Evolutionary conservation across 2,113 vertebrate genomes (phyloP).

Genomic region (Chelonoidis abingdonii): DNA sequence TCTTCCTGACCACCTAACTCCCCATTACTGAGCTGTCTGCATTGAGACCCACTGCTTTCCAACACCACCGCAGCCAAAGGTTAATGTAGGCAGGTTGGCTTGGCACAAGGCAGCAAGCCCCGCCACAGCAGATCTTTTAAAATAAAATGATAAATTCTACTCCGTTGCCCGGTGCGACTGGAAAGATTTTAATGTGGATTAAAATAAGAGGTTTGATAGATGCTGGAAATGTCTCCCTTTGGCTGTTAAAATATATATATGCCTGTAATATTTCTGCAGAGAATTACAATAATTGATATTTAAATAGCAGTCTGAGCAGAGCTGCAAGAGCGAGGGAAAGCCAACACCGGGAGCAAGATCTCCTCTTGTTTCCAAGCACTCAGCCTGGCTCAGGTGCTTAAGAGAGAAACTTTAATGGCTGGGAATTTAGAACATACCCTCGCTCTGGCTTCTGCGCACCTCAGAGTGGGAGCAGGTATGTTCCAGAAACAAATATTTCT

Average conservation of each 20-base stretch:
- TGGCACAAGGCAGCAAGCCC: not conserved
- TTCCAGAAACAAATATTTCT: constrained; percentile 12
- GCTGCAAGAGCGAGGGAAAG: constrained; percentile 59
- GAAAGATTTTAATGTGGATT: constrained; percentile 65
- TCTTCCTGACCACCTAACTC: not conserved
- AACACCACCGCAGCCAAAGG: not conserved
- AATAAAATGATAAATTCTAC: constrained; percentile 42
- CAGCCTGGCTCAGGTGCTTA: constrained; percentile 57
- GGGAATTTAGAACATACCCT: constrained; percentile 65
- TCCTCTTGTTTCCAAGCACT: constrained; percentile 64
- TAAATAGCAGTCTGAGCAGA: constrained; percentile 71
- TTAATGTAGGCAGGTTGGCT: not conserved
- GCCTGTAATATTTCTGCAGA: constrained; percentile 74
- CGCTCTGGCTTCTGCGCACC: constrained; percentile 52
- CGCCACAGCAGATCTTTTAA: constrained; percentile 23
- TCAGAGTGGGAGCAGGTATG: constrained; percentile 49
- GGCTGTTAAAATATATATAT: constrained; percentile 51
- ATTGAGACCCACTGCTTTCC: not conserved
- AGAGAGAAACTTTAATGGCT: constrained; percentile 59
- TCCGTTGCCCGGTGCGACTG: constrained; percentile 17
- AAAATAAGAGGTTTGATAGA: constrained; percentile 66
- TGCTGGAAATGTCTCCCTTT: constrained; percentile 54
- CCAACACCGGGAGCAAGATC: constrained; percentile 69
- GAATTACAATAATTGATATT: constrained; percentile 78
- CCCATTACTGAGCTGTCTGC: not conserved